phyloP scores from a whole-genome alignment of 2,888 invertebrate species.

The Scaeva pyrastri region DNA sequence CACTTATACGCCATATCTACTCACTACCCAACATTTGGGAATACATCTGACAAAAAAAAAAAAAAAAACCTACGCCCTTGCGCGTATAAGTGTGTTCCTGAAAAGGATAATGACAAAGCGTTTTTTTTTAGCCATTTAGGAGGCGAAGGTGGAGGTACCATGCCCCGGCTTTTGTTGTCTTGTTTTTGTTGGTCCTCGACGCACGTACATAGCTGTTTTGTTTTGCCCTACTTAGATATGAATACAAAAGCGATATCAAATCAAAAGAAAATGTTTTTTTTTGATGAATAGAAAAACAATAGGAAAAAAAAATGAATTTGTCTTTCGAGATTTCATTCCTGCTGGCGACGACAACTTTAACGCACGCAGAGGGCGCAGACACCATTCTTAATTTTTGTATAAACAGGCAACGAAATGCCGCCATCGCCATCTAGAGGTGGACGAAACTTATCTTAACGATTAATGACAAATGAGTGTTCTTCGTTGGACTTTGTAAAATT shows the following conservation, averaged over 20 bases:
- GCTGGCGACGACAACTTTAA: too few relatives aligned
- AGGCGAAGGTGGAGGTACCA: too few relatives aligned
- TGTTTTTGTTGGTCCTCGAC: neutral
- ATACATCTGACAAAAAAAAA: conserved; percentile 21
- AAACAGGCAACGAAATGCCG: conserved; percentile 8
- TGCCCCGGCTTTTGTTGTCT: conserved; percentile 25
- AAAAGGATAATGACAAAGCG: conserved; percentile 38
- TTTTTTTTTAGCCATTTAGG: conserved; percentile 28
- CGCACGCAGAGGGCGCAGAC: neutral
- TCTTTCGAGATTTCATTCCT: conserved; percentile 21
- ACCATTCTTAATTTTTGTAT: conserved; percentile 31
- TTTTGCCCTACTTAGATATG: conserved; percentile 38
- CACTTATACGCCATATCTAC: conserved; percentile 1
- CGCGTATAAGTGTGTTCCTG: conserved; percentile 22
- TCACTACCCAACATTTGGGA: conserved; percentile 21
- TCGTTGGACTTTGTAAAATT: conserved; percentile 8
- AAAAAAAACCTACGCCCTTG: conserved; percentile 11
- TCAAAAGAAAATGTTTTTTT: conserved; percentile 21
- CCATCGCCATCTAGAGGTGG: neutral
- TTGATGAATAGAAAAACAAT: conserved; percentile 28
- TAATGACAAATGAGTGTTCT: conserved; percentile 17
- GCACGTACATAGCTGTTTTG: neutral
- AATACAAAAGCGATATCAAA: conserved; percentile 30
- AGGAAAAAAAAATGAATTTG: conserved; percentile 23
- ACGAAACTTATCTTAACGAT: conserved; percentile 15